Evolutionary conservation across 2,113 vertebrate genomes (phyloP).

Genomic region (Odontophorus gujanensis): DNA sequence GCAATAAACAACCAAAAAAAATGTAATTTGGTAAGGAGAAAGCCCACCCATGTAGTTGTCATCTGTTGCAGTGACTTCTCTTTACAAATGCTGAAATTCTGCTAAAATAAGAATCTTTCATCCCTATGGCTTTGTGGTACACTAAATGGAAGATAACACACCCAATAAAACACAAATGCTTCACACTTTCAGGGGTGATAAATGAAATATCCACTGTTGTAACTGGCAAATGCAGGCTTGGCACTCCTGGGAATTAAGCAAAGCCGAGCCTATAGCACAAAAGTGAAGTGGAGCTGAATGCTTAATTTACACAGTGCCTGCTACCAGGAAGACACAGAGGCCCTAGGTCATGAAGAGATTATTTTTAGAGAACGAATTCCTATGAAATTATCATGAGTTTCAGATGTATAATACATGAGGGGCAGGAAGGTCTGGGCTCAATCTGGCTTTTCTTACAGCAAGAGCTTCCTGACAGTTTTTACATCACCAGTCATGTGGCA

Average conservation of each 20-base stretch:
- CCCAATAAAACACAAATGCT: background rate
- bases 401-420: constrained; percentile 27
- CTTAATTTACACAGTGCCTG: background rate
- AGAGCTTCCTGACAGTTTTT: background rate
- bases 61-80: background rate
- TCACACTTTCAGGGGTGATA: background rate
- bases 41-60: background rate
- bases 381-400: constrained; percentile 8
- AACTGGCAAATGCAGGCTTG: background rate
- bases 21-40: background rate
- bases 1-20: background rate
- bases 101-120: background rate
- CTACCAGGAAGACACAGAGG: background rate
- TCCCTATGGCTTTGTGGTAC: background rate
- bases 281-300: background rate
- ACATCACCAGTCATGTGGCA: background rate
- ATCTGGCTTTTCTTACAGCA: background rate
- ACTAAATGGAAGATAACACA: background rate
- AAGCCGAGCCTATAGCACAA: background rate
- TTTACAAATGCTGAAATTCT: background rate
- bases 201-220: background rate
- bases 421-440: background rate
- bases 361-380: background rate
- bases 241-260: background rate
- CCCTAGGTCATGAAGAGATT: background rate